A percentile compares a stretch with the other conserved stretches of the same genome.
Conservation (phyloP, 2,113 vertebrate species). For the Tupaia chinensis region DNA sequence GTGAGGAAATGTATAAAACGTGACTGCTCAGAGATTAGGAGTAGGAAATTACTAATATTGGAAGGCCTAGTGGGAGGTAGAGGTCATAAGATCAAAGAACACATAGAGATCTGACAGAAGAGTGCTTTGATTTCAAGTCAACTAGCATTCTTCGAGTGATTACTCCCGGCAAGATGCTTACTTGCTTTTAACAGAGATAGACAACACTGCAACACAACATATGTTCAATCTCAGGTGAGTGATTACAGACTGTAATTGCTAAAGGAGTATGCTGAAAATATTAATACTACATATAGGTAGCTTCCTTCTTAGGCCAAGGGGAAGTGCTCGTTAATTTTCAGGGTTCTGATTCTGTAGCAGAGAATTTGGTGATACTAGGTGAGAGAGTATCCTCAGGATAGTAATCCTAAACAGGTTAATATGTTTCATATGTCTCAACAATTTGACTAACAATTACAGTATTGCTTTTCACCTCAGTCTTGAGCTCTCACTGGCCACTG, state of each 20-base stretch:
- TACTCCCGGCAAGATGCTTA: slow-evolving; percentile 31
- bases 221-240: slow-evolving; percentile 57
- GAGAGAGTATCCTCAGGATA: not conserved
- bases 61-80: not conserved
- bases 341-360: not conserved
- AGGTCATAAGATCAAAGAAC: slow-evolving; percentile 5
- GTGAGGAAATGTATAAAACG: not conserved
- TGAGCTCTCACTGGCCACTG: too few relatives aligned
- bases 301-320: not conserved
- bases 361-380: not conserved
- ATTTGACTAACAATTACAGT: not conserved
- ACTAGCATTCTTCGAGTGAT: slow-evolving; percentile 37
- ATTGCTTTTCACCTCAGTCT: too few relatives aligned
- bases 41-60: slow-evolving; percentile 13
- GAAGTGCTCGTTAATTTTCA: not conserved
- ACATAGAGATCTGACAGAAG: not conserved
- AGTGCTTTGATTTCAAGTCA: slow-evolving; percentile 30
- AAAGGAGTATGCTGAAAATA: slow-evolving; percentile 48
- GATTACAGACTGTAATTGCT: slow-evolving; percentile 46
- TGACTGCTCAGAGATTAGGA: not conserved
- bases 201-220: slow-evolving; percentile 55
- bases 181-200: slow-evolving; percentile 68
- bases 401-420: not conserved
- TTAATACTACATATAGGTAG: not conserved
- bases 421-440: not conserved